Evolutionary conservation across 2,113 vertebrate species (phyloP).

Genomic region (Sisor rabdophorus): DNA sequence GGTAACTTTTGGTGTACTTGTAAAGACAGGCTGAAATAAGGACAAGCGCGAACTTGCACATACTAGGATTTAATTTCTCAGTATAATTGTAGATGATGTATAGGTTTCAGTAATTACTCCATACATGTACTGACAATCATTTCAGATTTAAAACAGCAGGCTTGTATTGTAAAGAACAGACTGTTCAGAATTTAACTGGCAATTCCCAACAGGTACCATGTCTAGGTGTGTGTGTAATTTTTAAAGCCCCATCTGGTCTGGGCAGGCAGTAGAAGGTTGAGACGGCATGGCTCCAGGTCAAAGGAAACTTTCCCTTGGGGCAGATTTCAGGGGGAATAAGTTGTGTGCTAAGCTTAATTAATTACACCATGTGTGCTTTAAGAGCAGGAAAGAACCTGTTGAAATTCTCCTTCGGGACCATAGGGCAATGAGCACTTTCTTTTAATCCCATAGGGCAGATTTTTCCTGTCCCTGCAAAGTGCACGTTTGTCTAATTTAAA

Average conservation of each 20-base stretch:
- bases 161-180: constrained; percentile 6
- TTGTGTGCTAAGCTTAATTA: constrained; percentile 43
- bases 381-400: constrained; percentile 19
- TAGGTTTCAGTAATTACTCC: neutral
- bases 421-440: neutral
- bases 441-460: constrained; percentile 5
- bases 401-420: constrained; percentile 1
- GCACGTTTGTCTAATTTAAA: neutral
- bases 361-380: neutral
- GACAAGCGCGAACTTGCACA: neutral
- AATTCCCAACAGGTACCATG: constrained; percentile 11
- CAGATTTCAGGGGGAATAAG: constrained; percentile 27
- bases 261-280: constrained; percentile 9
- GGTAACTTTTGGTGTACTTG: neutral
- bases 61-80: neutral
- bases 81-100: neutral
- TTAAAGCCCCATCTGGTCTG: constrained; percentile 20
- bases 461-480: constrained; percentile 25
- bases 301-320: constrained; percentile 26
- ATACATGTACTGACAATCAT: neutral
- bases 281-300: constrained; percentile 30
- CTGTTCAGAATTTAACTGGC: constrained; percentile 1
- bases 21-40: neutral
- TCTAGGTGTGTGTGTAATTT: neutral
- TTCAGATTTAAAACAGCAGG: neutral